phyloP scores from a whole-genome alignment of 92 coral and sea anemone species.

The Chrysogorgia sp. region DNA sequence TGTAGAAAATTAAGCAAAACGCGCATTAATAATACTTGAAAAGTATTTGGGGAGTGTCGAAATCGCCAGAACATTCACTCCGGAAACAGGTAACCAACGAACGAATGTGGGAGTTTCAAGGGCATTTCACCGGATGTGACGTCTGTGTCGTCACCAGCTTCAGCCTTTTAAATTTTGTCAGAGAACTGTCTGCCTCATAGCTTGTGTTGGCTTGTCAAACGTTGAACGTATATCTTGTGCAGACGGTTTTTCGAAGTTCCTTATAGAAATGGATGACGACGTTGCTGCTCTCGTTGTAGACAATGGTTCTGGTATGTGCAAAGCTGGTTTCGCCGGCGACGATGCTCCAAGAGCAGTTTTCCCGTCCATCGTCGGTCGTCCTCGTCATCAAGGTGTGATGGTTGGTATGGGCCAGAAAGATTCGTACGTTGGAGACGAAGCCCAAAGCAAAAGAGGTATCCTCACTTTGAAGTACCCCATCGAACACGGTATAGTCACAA shows the following conservation, averaged over 20 bases:
- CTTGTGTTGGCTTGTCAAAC: constrained; percentile 3
- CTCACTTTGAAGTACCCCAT: constrained; percentile 98
- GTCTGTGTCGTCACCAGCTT: constrained; percentile 2
- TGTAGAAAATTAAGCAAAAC: background rate
- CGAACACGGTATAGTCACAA: constrained; percentile 99
- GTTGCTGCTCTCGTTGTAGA: constrained; percentile 98
- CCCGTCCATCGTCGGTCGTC: constrained; percentile 99
- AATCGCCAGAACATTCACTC: background rate
- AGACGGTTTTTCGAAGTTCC: constrained; percentile 17
- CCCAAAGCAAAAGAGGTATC: constrained; percentile 99
- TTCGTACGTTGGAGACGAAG: constrained; percentile 99
- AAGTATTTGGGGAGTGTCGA: background rate
- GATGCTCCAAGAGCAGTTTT: constrained; percentile 99
- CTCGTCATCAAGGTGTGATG: constrained; percentile 99
- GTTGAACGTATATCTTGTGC: constrained; percentile 14
- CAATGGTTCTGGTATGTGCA: constrained; percentile 99
- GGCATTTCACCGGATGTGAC: constrained; percentile 40
- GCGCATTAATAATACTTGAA: background rate
- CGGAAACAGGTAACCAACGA: constrained; percentile 8
- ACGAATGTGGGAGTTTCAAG: background rate
- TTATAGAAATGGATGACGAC: constrained; percentile 70
- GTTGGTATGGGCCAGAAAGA: constrained; percentile 99
- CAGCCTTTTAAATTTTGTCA: constrained; percentile 17
- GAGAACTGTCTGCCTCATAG: background rate
- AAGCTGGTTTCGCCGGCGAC: constrained; percentile 99